Base-by-base conservation (phyloP, 2,888 invertebrate species). In the Salpingus planirostris region DNA sequence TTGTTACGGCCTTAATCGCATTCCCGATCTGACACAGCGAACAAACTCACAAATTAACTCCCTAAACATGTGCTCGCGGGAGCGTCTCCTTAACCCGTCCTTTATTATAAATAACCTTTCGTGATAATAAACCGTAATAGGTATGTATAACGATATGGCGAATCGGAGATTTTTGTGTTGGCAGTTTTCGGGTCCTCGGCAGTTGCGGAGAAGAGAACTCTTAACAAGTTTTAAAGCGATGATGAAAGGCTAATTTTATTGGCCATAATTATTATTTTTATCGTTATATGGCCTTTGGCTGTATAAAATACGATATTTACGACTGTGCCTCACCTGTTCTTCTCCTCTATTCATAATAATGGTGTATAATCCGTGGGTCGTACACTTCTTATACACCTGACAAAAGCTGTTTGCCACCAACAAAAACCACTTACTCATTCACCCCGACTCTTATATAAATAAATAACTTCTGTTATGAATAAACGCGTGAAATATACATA, bases 41-140 rank as follows among this genome's bases (percentile, higher is more conserved):
- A 56, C 58, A 57, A 56, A 57, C 57, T 54, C 56, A 59, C 57
- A 58, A 59, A 54, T 58, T 57, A 54, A 54, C n/a, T 53, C 52
- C 5, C 47, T 51, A 55, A 59, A 58, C 59, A 57, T 57, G 55
- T 55, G 57, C 53, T 36, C 32, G 28, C 32, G 31, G 31, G n/a
- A n/a, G n/a, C n/a, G n/a, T n/a, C n/a, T n/a, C n/a, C n/a, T n/a
- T n/a, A n/a, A n/a, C n/a, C n/a, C n/a, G n/a, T n/a, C n/a, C n/a
- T n/a, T n/a, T n/a, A n/a, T n/a, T n/a, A n/a, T n/a, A n/a, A n/a
- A n/a, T n/a, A n/a, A n/a, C n/a, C n/a, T n/a, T n/a, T n/a, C n/a
- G n/a, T n/a, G n/a, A n/a, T n/a, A n/a, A n/a, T n/a, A n/a, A n/a
- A n/a, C n/a, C n/a, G n/a, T n/a, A n/a, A n/a, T n/a, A n/a, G n/a